These are phyloP conservation scores for Silurus asotus DNA, from an alignment of 2,113 vertebrate genomes.

Conservation along the genomic window DNA sequence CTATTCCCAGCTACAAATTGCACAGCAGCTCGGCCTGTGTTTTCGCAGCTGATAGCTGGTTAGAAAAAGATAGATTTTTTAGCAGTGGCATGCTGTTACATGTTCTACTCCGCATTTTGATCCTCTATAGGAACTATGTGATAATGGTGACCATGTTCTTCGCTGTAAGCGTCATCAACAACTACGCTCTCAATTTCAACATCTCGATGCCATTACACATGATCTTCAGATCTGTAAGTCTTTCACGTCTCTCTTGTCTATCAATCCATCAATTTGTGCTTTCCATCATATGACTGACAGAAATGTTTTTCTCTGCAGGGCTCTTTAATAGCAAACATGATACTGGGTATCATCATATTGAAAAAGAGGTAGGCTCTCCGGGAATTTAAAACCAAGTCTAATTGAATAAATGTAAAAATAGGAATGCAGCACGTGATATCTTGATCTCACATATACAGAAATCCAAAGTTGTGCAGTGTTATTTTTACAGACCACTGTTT, in stretches of 20 bases:
- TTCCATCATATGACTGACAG: neutral
- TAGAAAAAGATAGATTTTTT: neutral
- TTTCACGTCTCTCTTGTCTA: neutral
- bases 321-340: slow-evolving; percentile 96
- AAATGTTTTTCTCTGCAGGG: slow-evolving; percentile 74
- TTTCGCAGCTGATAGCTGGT: neutral
- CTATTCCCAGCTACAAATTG: neutral
- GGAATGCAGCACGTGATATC: neutral
- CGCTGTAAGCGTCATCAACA: slow-evolving; percentile 93
- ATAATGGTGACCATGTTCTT: slow-evolving; percentile 99
- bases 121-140: slow-evolving; percentile 79
- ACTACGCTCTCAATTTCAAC: slow-evolving; percentile 95
- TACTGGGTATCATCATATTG: slow-evolving; percentile 89
- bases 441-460: neutral
- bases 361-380: slow-evolving; percentile 85
- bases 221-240: slow-evolving; percentile 97
- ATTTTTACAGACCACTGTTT: neutral
- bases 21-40: neutral
- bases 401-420: neutral
- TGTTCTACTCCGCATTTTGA: neutral
- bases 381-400: no score
- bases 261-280: neutral
- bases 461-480: neutral
- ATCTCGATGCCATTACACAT: slow-evolving; percentile 97
- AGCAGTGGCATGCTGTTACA: neutral